Base-by-base conservation (phyloP, 2,113 vertebrate genomes). In the Casuarius casuarius region DNA sequence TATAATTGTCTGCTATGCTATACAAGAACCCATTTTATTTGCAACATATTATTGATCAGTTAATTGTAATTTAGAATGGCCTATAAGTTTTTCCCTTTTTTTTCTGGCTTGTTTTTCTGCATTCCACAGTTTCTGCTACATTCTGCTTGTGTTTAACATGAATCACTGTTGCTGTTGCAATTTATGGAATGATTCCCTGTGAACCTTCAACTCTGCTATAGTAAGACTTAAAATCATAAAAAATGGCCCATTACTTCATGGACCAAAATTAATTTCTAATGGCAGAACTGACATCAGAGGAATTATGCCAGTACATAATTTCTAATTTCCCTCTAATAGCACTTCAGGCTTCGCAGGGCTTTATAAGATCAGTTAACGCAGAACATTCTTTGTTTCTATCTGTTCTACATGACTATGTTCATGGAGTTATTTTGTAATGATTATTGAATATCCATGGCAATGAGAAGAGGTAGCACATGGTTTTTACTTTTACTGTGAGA, bases 81-180 rank as follows among this genome's bases (percentile, higher is more conserved):
- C 52, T 78, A 15, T 25, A 38, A 18, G 2, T 1, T 25, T 48
- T 42, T 63, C 13, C 2, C 0, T 2, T 5, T 25, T 12, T 23
- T 46, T 2, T 2, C n/a, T 1, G 0, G 3, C 4, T 87, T 54
- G 13, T 7, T 68, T 12, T 72, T 79, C 22, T 68, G 13, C 40
- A 52, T 86, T 95, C 91, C 59, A 62, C 28, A 46, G 28, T 61
- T 38, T 68, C 38, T 77, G 33, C 38, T 65, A 49, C 7, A 28
- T 74, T 75, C 38, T 74, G 19, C 5, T 77, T 80, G 21, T 70
- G 3, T 71, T 79, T 77, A 71, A 48, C 15, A 21, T 26, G 38
- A 90, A 78, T 74, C 6, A 23, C 18, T 94, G 29, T 29, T 79
- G 33, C 38, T 91, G 35, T 63, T 88, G 72, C 67, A 91, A 96